Conservation (phyloP, 2,113 vertebrate species). For the Anoura caudifer region DNA sequence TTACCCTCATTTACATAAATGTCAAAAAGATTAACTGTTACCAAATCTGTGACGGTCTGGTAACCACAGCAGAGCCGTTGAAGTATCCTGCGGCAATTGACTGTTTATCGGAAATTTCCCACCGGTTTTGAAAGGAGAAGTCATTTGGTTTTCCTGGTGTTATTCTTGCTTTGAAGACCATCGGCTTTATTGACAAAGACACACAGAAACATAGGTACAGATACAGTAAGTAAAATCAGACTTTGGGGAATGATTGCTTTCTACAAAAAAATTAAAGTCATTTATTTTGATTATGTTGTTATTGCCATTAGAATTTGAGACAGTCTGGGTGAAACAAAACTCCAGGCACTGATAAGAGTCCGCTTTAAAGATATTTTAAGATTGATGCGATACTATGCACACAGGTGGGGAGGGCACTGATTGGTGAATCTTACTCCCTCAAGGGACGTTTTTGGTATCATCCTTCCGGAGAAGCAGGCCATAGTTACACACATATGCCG, state of each 20-base stretch:
- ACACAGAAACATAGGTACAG: neutral
- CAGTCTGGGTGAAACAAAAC: neutral
- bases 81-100: neutral
- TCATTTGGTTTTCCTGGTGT: neutral
- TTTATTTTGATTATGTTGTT: neutral
- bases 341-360: neutral
- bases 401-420: neutral
- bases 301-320: neutral
- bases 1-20: conserved; percentile 27
- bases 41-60: neutral
- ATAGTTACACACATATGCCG: neutral
- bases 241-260: neutral
- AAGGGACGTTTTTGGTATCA: neutral
- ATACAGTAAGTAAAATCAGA: neutral
- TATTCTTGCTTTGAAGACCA: conserved; percentile 10
- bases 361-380: too few relatives aligned
- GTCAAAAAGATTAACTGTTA: conserved; percentile 38
- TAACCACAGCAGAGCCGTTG: conserved; percentile 4
- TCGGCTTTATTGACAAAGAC: neutral
- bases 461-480: neutral
- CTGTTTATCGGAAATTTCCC: neutral
- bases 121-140: neutral
- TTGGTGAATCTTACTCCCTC: neutral
- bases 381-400: too few relatives aligned
- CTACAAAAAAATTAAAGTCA: neutral